Evolutionary conservation across 2,888 invertebrate species (phyloP).

Genomic region (Baccha elongata): DNA sequence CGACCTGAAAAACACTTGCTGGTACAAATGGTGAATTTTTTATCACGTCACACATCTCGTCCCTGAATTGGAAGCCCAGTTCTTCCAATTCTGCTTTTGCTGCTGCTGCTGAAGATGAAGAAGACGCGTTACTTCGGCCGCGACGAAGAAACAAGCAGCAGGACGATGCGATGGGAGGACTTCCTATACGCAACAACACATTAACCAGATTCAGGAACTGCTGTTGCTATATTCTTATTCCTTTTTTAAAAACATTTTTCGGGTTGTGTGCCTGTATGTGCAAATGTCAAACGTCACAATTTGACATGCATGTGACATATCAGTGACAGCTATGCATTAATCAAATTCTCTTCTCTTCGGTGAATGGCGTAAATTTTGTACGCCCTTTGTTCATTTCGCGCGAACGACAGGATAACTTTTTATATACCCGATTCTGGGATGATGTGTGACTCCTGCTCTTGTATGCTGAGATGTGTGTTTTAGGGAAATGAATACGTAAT

Average conservation of each 20-base stretch:
- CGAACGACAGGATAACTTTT: slow-evolving; percentile 66
- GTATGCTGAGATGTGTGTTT: slow-evolving; percentile 38
- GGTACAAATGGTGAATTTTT: slow-evolving; percentile 73
- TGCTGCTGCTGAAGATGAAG: slow-evolving; percentile 53
- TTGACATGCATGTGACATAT: slow-evolving; percentile 83
- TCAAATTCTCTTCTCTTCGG: slow-evolving; percentile 81
- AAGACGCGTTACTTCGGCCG: slow-evolving; percentile 34
- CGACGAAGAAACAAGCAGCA: slow-evolving; percentile 41
- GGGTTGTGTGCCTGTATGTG: slow-evolving; percentile 63
- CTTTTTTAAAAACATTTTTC: slow-evolving; percentile 11
- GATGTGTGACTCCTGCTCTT: slow-evolving; percentile 1
- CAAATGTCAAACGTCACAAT: slow-evolving; percentile 83
- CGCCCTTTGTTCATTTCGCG: slow-evolving; percentile 73
- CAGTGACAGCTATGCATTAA: slow-evolving; percentile 83
- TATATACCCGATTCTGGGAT: slow-evolving; percentile 36
- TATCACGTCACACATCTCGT: slow-evolving; percentile 63
- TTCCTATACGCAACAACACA: slow-evolving; percentile 57
- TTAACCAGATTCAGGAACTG: slow-evolving; percentile 67
- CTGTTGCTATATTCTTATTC: slow-evolving; percentile 23
- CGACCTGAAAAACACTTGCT: slow-evolving; percentile 72
- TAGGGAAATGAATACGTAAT: slow-evolving; percentile 70
- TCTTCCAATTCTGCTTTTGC: background rate
- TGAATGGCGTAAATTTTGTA: slow-evolving; percentile 76
- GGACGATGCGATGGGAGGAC: slow-evolving; percentile 37
- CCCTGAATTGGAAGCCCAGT: slow-evolving; percentile 53